Conservation (phyloP, 2,797 vertebrate species). For the Sparidentex hasta region DNA sequence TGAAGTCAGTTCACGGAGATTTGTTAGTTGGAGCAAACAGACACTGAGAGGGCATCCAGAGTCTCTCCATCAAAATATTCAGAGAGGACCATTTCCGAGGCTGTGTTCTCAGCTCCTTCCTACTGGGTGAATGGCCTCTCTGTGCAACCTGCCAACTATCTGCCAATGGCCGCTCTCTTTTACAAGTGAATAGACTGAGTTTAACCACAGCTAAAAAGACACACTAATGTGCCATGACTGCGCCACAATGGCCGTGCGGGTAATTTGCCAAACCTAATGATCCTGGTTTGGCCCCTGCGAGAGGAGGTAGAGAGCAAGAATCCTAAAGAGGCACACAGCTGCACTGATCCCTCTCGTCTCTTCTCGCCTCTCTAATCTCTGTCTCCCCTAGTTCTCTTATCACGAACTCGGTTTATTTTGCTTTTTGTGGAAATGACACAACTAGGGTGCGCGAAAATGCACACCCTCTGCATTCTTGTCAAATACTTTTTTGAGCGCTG, state of each 20-base stretch:
- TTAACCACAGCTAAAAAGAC: constrained; percentile 86
- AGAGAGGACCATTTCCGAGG: constrained; percentile 76
- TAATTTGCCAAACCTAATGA: constrained; percentile 87
- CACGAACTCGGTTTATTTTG: constrained; percentile 34
- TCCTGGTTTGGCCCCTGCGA: constrained; percentile 79
- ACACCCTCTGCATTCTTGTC: constrained; percentile 9
- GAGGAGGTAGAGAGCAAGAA: constrained; percentile 84
- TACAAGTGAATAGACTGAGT: constrained; percentile 88
- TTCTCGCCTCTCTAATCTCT: constrained; percentile 45
- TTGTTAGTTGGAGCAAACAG: constrained; percentile 57
- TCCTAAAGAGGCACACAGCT: constrained; percentile 87
- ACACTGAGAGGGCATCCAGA: constrained; percentile 71
- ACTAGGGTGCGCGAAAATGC: not conserved
- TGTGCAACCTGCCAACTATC: constrained; percentile 89
- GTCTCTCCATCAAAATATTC: constrained; percentile 81
- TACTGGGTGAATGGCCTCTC: constrained; percentile 86
- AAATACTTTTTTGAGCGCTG: no score
- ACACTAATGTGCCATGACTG: constrained; percentile 87
- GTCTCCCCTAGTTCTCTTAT: constrained; percentile 39
- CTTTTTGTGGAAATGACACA: constrained; percentile 31
- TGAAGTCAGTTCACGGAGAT: constrained; percentile 62
- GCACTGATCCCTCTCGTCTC: constrained; percentile 64
- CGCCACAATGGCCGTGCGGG: constrained; percentile 83
- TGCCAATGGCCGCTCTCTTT: constrained; percentile 90
- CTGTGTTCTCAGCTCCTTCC: constrained; percentile 85